Percentiles rank a stretch among this genome's conserved stretches.
Evolutionary conservation across 2,888 invertebrate species (phyloP).

Genomic region (Lycocerus yunnanus): DNA sequence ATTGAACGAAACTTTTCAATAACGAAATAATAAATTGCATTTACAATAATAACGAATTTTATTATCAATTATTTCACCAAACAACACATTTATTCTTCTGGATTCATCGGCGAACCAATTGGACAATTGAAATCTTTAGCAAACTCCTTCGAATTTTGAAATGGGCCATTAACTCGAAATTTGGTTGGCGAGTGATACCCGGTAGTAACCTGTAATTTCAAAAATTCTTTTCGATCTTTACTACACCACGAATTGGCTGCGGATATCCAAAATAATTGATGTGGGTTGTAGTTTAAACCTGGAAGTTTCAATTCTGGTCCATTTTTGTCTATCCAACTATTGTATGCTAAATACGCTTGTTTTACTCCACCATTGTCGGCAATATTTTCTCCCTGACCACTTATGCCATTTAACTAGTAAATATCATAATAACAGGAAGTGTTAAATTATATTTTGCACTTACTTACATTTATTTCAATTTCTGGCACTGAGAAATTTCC

Average conservation of each 20-base stretch:
- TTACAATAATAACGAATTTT: no score
- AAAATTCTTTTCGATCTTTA: background rate
- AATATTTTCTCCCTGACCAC: constrained; percentile 17
- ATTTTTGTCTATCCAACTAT: constrained; percentile 1
- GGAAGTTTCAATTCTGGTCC: constrained; percentile 4
- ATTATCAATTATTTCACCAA: constrained; percentile 8
- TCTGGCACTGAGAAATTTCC: constrained; percentile 84
- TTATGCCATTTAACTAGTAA: constrained; percentile 11
- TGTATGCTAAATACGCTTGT: constrained; percentile 11
- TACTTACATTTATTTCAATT: constrained; percentile 72
- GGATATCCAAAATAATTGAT: constrained; percentile 23
- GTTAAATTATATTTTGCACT: constrained; percentile 38
- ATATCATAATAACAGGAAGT: constrained; percentile 43
- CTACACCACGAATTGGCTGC: constrained; percentile 12
- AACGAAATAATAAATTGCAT: background rate
- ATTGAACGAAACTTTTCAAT: background rate
- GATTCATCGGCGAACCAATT: constrained; percentile 11
- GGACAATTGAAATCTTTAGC: constrained; percentile 21
- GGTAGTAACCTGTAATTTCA: background rate
- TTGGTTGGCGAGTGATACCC: constrained; percentile 5
- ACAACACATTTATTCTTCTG: constrained; percentile 15
- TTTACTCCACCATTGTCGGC: constrained; percentile 25
- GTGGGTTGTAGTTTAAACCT: constrained; percentile 10
- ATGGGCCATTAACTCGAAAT: constrained; percentile 1
- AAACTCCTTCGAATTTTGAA: constrained; percentile 14